Evolutionary conservation across 2,888 invertebrate genomes (phyloP).

Genomic region (Cyaniris semiargus): DNA sequence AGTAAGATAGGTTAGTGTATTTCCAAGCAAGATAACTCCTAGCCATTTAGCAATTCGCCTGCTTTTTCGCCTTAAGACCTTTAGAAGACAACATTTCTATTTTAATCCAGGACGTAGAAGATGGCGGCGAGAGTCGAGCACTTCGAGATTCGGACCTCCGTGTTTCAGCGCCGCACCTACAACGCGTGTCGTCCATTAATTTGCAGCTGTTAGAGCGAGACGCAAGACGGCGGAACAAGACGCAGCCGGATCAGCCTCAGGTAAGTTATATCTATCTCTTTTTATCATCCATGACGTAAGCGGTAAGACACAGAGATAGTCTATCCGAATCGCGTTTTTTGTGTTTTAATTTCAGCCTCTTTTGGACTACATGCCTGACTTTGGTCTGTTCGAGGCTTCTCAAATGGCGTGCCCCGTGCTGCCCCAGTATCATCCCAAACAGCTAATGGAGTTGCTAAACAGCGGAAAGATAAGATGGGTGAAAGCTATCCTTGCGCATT

Average conservation of each 20-base stretch:
- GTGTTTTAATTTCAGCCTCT: slow-evolving; percentile 59
- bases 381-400: slow-evolving; percentile 97
- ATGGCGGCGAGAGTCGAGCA: slow-evolving; percentile 86
- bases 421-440: slow-evolving; percentile 99
- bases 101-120: slow-evolving; percentile 81
- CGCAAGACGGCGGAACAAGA: slow-evolving; percentile 83
- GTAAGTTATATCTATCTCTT: slow-evolving; percentile 45
- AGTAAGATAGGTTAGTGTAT: too few species aligned
- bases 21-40: too few species aligned
- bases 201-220: slow-evolving; percentile 88
- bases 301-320: too few species aligned
- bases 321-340: too few species aligned
- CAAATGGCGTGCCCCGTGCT: slow-evolving; percentile 98
- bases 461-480: slow-evolving; percentile 99
- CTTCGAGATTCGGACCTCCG: slow-evolving; percentile 85
- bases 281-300: too few species aligned
- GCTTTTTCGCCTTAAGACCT: too few species aligned
- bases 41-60: too few species aligned
- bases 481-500: slow-evolving; percentile 97
- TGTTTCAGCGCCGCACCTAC: slow-evolving; percentile 88
- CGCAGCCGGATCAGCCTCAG: slow-evolving; percentile 76
- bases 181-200: slow-evolving; percentile 91
- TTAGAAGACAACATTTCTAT: not conserved
- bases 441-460: slow-evolving; percentile 98
- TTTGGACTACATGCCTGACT: slow-evolving; percentile 94